Conservation (phyloP, 2,797 vertebrate genomes). For the Neosilurus hyrtlii region DNA sequence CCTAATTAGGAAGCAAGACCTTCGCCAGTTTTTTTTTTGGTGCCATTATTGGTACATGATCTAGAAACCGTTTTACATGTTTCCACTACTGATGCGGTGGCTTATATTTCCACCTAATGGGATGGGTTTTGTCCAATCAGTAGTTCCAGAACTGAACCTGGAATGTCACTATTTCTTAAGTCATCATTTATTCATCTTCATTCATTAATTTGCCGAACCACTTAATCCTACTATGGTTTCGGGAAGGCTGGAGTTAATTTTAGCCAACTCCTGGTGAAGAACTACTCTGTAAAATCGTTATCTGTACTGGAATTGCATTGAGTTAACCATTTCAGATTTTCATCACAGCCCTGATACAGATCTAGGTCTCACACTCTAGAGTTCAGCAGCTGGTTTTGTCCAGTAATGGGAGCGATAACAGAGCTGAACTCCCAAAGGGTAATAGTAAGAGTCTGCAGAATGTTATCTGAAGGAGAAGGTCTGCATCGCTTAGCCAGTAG, state of each 20-base stretch:
- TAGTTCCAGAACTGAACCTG: not conserved
- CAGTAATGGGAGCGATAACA: constrained; percentile 14
- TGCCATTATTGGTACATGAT: not conserved
- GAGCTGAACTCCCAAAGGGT: constrained; percentile 11
- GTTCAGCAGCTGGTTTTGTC: constrained; percentile 26
- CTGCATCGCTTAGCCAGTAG: constrained; percentile 12
- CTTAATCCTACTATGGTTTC: not conserved
- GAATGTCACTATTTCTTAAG: too few species aligned
- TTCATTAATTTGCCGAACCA: not conserved
- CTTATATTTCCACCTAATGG: not conserved
- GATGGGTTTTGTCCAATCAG: not conserved
- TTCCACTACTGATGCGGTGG: not conserved
- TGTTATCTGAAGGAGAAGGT: constrained; percentile 27
- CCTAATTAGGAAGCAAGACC: too few species aligned
- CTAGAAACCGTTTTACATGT: not conserved
- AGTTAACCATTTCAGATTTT: not conserved
- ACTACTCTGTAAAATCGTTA: not conserved
- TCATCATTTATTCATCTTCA: not conserved
- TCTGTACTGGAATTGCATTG: not conserved
- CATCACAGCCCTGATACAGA: not conserved
- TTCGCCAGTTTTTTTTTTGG: not conserved
- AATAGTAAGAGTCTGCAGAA: constrained; percentile 2
- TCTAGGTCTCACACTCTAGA: not conserved
- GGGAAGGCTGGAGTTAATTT: not conserved
- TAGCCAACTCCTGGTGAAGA: too few species aligned